Evolutionary conservation across 1,140 invertebrate genomes (phyloP).

Genomic region (Homalodisca vitripennis): DNA sequence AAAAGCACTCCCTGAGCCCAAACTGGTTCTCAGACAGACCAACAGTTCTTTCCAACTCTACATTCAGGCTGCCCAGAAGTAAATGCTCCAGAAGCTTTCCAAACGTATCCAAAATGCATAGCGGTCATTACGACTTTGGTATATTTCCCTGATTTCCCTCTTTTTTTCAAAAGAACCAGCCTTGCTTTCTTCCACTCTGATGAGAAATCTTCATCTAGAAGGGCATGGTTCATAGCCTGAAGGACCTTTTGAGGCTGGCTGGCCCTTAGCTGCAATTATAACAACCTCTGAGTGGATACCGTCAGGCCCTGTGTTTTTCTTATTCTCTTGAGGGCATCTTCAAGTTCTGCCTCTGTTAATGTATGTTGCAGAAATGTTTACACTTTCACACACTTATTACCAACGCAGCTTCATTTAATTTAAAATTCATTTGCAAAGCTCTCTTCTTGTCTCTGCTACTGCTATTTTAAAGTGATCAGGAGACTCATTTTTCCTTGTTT

Average conservation of each 20-base stretch:
- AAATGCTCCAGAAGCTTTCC: not conserved
- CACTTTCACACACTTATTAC: not conserved
- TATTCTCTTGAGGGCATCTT: not conserved
- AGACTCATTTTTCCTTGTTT: not conserved
- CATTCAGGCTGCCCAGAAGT: not conserved
- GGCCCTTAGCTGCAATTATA: not conserved
- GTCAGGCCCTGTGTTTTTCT: not conserved
- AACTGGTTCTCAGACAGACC: not conserved
- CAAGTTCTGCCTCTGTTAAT: not conserved
- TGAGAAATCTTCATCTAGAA: not conserved
- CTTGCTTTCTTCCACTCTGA: not conserved
- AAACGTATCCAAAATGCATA: not conserved
- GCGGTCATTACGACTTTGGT: too few relatives aligned
- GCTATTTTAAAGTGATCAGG: not conserved
- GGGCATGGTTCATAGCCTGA: not conserved
- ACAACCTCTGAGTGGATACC: not conserved
- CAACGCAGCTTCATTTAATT: not conserved
- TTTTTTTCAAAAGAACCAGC: slow-evolving; percentile 1
- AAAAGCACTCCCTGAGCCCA: not conserved
- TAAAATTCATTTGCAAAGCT: not conserved
- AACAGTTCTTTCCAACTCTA: not conserved
- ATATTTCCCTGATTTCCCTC: not conserved
- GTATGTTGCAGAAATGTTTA: not conserved
- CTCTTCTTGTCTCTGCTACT: too few relatives aligned
- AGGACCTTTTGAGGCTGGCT: not conserved